These are phyloP conservation scores for Torymus tubicola DNA, from an alignment of 2,888 invertebrate species.

Conservation along the genomic window DNA sequence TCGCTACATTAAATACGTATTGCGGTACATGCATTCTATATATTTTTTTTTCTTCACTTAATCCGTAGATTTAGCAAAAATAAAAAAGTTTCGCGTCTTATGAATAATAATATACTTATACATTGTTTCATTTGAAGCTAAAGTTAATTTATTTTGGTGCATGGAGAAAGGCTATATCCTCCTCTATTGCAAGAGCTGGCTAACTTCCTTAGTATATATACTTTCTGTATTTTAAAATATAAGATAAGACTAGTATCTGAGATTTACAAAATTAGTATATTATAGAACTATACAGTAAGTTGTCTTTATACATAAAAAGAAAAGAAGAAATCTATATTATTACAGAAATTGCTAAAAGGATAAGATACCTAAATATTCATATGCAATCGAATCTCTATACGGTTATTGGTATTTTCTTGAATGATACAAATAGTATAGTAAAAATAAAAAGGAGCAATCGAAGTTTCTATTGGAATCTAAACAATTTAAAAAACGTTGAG, in stretches of 20 bases:
- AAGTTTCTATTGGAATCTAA: too few species aligned
- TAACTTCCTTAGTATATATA: conserved; percentile 33
- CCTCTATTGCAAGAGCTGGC: conserved; percentile 41
- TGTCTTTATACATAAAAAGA: conserved; percentile 51
- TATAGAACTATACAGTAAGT: conserved; percentile 50
- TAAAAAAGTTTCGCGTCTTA: conserved; percentile 54
- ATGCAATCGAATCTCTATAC: too few species aligned
- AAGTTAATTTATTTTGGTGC: conserved; percentile 56
- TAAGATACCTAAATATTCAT: too few species aligned
- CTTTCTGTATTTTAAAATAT: conserved; percentile 54
- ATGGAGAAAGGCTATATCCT: conserved; percentile 52
- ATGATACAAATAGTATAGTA: too few species aligned
- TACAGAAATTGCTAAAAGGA: conserved; percentile 33
- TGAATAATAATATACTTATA: conserved; percentile 40
- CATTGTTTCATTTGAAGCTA: conserved; percentile 46
- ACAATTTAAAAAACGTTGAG: too few species aligned
- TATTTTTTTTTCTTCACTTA: conserved; percentile 38
- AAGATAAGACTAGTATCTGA: conserved; percentile 60
- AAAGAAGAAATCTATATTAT: conserved; percentile 33
- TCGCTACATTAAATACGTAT: conserved; percentile 56
- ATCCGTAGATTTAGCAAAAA: conserved; percentile 53
- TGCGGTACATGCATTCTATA: conserved; percentile 54
- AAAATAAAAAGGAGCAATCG: too few species aligned
- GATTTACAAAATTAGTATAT: conserved; percentile 57
- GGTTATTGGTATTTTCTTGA: too few species aligned